Evolutionary conservation across 2,797 vertebrate species (phyloP).

Genomic region (Rhabdomys pumilio): DNA sequence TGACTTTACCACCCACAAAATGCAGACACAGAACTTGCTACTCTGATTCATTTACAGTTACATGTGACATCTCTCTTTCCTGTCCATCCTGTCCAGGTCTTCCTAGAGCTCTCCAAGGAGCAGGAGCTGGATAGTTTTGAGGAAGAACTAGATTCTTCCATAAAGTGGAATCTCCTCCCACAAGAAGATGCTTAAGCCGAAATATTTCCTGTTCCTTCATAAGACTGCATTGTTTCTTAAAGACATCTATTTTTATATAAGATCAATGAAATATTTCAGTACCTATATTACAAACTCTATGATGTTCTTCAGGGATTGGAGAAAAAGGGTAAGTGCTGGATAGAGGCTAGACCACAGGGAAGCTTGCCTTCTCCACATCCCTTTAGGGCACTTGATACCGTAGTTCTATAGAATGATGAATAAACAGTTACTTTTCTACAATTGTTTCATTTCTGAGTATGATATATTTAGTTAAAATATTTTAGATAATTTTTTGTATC

Average conservation of each 20-base stretch:
- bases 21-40: accelerated
- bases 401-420: neutral
- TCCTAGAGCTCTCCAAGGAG: constrained; percentile 94
- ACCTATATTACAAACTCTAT: neutral
- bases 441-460: neutral
- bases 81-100: constrained; percentile 88
- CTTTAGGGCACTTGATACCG: neutral
- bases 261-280: neutral
- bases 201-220: accelerated
- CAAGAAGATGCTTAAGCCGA: constrained; percentile 82
- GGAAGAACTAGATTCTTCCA: constrained; percentile 89
- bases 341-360: accelerated
- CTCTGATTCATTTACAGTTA: neutral
- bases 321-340: neutral
- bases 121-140: constrained; percentile 93
- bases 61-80: neutral
- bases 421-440: neutral
- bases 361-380: accelerated
- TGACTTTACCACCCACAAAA: neutral
- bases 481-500: constrained; percentile 5
- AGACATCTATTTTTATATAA: constrained; percentile 49
- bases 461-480: constrained; percentile 23
- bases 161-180: constrained; percentile 91
- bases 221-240: neutral
- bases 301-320: neutral